Evolutionary conservation across 2,888 invertebrate species (phyloP), one percentile per base, ranked within the genome.

Genomic region (Melanophora roralis): DNA sequence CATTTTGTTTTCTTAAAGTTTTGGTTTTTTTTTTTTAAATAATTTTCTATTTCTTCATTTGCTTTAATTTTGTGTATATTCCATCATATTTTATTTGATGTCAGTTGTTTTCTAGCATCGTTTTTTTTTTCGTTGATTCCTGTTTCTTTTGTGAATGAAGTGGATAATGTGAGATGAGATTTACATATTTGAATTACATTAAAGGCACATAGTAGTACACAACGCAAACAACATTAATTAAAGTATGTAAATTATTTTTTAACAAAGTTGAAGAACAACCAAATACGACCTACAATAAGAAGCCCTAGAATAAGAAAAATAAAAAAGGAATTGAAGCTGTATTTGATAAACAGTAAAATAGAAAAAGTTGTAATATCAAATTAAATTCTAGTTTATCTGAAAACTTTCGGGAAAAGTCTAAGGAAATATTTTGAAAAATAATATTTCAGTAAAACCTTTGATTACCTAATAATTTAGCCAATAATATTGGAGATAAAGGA

Each of bases 171-270:
- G 65, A 67, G 38, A 55, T 68, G 36, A 12, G 49, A 53, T 45
- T 72, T 43, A 21, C 3, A 16, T 62, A 43, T 32, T 34, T 14
- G 16, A 38, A 64, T 36, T 49, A 47, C 43, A 11, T 36, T 51
- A 3, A 1, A 40, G n/a, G 38, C 55, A 73, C 45, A 57, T 65
- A 71, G 53, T 55, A 55, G 82, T 85, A 82, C 85, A 84, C 75
- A 67, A 36, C 49, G 85, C 84, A 87, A 87, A 86, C 85, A 86
- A 86, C 84, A 87, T 87, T 87, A 87, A 87, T 87, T 87, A 87
- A 87, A 86, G 86, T 86, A 87, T 87, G 87, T 87, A 87, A 87
- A 87, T 87, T 87, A n/a, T 87, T 84, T 23, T 53, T 57, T 53
- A 34, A 19, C 43, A 34, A 68, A 60, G 21, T 36, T 45, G 71